Evolutionary conservation across 2,888 invertebrate genomes (phyloP).

Genomic region (Zele albiditarsus): DNA sequence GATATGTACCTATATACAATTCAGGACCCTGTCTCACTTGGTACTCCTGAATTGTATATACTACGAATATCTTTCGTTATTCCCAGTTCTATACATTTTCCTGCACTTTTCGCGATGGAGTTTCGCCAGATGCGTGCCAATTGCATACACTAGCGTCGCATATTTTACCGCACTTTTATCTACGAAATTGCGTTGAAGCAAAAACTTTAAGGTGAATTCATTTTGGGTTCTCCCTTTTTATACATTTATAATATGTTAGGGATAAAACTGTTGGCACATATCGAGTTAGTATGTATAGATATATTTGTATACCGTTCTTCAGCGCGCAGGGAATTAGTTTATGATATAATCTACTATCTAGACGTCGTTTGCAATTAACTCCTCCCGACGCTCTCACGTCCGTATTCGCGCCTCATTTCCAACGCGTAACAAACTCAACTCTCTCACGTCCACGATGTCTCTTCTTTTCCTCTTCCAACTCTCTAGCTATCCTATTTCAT

Average conservation of each 20-base stretch:
- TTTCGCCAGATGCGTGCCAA: too few relatives aligned
- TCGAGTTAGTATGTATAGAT: not conserved
- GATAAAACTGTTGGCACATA: not conserved
- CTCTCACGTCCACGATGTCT: slow-evolving; percentile 9
- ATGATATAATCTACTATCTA: slow-evolving; percentile 66
- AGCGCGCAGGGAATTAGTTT: slow-evolving; percentile 59
- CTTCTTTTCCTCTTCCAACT: slow-evolving; percentile 22
- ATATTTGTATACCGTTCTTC: not conserved
- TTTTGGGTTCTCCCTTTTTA: not conserved
- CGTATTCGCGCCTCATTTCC: slow-evolving; percentile 69
- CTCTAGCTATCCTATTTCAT: slow-evolving; percentile 2
- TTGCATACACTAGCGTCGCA: too few relatives aligned
- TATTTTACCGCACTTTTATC: too few relatives aligned
- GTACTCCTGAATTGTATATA: too few relatives aligned
- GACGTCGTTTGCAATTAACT: slow-evolving; percentile 69
- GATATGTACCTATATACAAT: too few relatives aligned
- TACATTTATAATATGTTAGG: not conserved
- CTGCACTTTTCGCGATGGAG: too few relatives aligned
- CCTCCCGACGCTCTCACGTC: slow-evolving; percentile 68
- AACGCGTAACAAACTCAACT: slow-evolving; percentile 64
- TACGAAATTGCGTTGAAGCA: too few relatives aligned
- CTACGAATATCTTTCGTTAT: too few relatives aligned
- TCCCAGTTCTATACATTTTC: too few relatives aligned
- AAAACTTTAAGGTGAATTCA: not conserved
- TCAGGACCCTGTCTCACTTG: too few relatives aligned